Evolutionary conservation across 2,797 vertebrate genomes (phyloP).

Genomic region (Corythornis leucogaster): DNA sequence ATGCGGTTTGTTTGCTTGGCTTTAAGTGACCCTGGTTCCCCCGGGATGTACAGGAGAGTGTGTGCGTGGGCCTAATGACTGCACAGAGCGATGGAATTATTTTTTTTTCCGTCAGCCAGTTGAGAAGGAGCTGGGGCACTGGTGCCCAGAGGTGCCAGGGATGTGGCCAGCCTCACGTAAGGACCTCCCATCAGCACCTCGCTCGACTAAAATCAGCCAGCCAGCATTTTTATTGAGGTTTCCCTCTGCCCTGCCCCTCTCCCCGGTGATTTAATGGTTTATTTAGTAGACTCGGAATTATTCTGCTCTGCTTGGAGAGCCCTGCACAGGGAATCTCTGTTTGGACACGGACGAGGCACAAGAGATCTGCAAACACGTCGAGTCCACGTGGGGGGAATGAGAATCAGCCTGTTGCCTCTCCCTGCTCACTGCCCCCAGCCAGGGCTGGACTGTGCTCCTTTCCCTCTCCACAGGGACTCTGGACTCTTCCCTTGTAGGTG

Average conservation of each 20-base stretch:
- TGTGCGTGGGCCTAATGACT: background rate
- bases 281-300: background rate
- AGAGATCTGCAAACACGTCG: rapidly evolving
- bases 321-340: rapidly evolving
- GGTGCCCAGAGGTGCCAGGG: background rate
- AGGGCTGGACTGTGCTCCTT: background rate
- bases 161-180: rapidly evolving
- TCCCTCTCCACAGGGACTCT: background rate
- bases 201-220: background rate
- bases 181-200: background rate
- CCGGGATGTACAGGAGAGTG: rapidly evolving
- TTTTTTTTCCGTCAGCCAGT: background rate
- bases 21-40: background rate
- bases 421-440: rapidly evolving
- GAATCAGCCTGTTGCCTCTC: background rate
- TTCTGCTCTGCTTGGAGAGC: rapidly evolving
- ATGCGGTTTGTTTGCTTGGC: background rate
- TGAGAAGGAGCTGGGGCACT: background rate
- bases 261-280: background rate
- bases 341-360: background rate
- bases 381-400: rapidly evolving
- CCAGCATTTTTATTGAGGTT: background rate
- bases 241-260: background rate
- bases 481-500: background rate
- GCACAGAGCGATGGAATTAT: background rate